Conservation (phyloP, 2,797 vertebrate species). For the Delichon dasypus region DNA sequence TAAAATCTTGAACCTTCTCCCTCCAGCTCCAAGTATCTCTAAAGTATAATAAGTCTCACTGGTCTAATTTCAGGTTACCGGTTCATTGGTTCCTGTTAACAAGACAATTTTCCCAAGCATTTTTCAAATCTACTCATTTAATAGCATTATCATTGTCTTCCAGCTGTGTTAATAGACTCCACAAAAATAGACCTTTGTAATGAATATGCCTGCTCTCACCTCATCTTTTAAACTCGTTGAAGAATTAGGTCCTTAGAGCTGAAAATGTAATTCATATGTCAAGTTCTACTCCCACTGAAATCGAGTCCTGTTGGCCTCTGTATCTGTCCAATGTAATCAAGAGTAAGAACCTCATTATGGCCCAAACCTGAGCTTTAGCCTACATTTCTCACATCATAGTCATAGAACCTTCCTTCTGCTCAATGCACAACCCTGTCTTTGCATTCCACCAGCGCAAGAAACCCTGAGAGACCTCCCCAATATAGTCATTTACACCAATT, state of each 20-base stretch:
- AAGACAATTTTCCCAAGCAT: constrained; percentile 29
- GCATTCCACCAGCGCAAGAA: background rate
- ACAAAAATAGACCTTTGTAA: background rate
- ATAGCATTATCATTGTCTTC: constrained; percentile 41
- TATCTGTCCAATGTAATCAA: background rate
- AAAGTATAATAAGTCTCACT: background rate
- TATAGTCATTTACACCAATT: background rate
- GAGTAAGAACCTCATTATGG: background rate
- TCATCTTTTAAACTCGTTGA: background rate
- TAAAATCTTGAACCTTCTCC: background rate
- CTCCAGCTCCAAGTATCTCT: background rate
- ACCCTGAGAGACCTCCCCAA: background rate
- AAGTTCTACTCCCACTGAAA: background rate
- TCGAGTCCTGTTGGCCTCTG: background rate
- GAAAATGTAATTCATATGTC: background rate
- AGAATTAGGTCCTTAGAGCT: background rate
- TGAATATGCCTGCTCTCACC: background rate
- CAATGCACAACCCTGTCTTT: background rate
- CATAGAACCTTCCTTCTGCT: background rate
- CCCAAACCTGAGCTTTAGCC: background rate
- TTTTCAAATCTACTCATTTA: constrained; percentile 23
- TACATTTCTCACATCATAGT: background rate
- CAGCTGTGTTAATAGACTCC: constrained; percentile 9
- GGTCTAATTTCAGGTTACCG: constrained; percentile 40
- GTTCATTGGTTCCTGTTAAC: constrained; percentile 31